Base-by-base conservation (phyloP, 2,888 invertebrate species). In the Hypsopygia costalis region DNA sequence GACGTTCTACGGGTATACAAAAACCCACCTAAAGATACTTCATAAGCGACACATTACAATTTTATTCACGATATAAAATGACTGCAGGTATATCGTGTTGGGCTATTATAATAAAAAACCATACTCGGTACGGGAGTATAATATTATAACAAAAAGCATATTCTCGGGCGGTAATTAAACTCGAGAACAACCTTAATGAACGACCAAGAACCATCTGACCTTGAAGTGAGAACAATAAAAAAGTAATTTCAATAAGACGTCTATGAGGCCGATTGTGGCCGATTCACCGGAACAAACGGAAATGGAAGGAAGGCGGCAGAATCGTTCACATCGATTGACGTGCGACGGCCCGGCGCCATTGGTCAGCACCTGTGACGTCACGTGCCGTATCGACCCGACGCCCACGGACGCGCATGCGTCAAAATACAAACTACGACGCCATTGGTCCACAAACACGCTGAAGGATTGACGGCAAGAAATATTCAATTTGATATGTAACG, bases 331-430 rank as follows among this genome's bases (percentile, higher is more conserved):
- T 85, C 82, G 81, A 82, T 85, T 78, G 70, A 75, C 62, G 76
- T 66, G 72, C 77, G 76, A 67, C 81, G 71, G 61, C 46, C 51
- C 53, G 79, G 71, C 81, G 82, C 81, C 81, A 85, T 85, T 85
- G 85, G 82, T 67, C 70, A 69, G 55, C 57, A 49, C 40, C 40
- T 45, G 81, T 82, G 82, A 83, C 86, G 85, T 86, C 85, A 82
- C 80, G 48, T 35, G 52, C 53, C 38, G 51, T 82, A 85, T 86
- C 85, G 86, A 85, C 74, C 82, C 67, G 55, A 55, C 82, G 76
- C 83, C 82, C 73, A 80, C 81, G 68, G 54, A 44, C 76, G 73
- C 86, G 86, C 86, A 83, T 83, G 86, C 86, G 86, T 58, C 62
- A 52, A 46, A 36, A 11, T 16, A 35, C 34, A 44, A 54, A 45